These are phyloP conservation scores for Drosophila orena DNA, from an alignment of 1,140 invertebrate genomes.

Conservation along the genomic window DNA sequence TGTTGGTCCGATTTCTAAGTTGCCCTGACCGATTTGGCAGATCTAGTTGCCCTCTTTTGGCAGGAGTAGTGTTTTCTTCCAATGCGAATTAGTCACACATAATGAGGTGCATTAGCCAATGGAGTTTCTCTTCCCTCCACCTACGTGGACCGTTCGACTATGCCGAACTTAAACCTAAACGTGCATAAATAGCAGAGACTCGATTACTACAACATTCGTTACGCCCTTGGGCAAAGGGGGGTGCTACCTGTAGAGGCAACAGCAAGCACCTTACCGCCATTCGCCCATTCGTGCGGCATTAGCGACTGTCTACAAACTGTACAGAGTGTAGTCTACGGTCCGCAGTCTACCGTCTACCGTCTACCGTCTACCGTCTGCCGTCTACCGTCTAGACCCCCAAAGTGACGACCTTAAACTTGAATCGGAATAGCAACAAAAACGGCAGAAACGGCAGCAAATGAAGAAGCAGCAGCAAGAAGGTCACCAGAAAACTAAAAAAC, in stretches of 20 bases:
- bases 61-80: slow-evolving; percentile 7
- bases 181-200: background rate
- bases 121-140: slow-evolving; percentile 24
- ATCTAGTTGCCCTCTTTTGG: slow-evolving; percentile 17
- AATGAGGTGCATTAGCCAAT: slow-evolving; percentile 35
- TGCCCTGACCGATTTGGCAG: slow-evolving; percentile 23
- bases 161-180: slow-evolving; percentile 7
- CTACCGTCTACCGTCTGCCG: slow-evolving; percentile 2
- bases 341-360: no score
- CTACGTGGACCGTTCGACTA: slow-evolving; percentile 11
- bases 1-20: slow-evolving; percentile 1
- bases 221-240: slow-evolving; percentile 50
- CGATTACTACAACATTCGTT: slow-evolving; percentile 57
- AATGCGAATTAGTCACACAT: slow-evolving; percentile 35
- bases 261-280: slow-evolving; percentile 41
- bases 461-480: slow-evolving; percentile 36
- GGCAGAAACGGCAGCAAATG: slow-evolving; percentile 12
- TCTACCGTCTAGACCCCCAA: slow-evolving; percentile 32
- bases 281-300: slow-evolving; percentile 62
- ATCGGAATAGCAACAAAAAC: slow-evolving; percentile 51
- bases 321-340: background rate
- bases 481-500: slow-evolving; percentile 19
- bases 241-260: slow-evolving; percentile 43
- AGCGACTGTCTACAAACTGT: slow-evolving; percentile 49
- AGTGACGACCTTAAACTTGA: slow-evolving; percentile 75